These are phyloP conservation scores for Lacanobia oleracea DNA, from an alignment of 2,888 invertebrate species.

Conservation along the genomic window DNA sequence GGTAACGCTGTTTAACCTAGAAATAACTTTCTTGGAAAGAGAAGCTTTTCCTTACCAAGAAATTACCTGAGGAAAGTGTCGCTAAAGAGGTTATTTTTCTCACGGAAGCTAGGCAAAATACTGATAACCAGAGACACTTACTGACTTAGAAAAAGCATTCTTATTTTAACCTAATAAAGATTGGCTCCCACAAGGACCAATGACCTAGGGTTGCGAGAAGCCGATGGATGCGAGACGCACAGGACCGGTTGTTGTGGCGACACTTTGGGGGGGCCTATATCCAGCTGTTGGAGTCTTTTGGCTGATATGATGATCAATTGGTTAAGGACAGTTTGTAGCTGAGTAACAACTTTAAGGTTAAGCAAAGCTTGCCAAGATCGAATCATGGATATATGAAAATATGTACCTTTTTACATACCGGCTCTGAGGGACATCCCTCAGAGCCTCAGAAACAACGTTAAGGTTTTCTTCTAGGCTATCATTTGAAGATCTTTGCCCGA, in stretches of 20 bases:
- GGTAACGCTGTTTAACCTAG: neutral
- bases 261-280: too few species aligned
- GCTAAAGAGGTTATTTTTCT: constrained; percentile 23
- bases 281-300: too few species aligned
- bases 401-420: too few species aligned
- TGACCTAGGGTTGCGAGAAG: too few species aligned
- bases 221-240: too few species aligned
- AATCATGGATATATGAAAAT: too few species aligned
- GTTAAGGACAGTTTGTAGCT: neutral
- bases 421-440: too few species aligned
- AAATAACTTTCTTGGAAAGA: neutral
- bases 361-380: neutral
- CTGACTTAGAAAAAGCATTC: neutral
- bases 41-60: neutral
- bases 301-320: too few species aligned
- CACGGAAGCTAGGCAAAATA: neutral
- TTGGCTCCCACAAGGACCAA: neutral
- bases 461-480: neutral
- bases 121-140: neutral
- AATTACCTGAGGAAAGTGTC: constrained; percentile 14
- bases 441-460: neutral
- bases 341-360: neutral
- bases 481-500: neutral
- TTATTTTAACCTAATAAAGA: neutral
- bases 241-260: too few species aligned